A percentile compares a stretch with the other conserved stretches of the same genome.
Conservation (phyloP, 2,888 invertebrate genomes). For the Perdita meconis region DNA sequence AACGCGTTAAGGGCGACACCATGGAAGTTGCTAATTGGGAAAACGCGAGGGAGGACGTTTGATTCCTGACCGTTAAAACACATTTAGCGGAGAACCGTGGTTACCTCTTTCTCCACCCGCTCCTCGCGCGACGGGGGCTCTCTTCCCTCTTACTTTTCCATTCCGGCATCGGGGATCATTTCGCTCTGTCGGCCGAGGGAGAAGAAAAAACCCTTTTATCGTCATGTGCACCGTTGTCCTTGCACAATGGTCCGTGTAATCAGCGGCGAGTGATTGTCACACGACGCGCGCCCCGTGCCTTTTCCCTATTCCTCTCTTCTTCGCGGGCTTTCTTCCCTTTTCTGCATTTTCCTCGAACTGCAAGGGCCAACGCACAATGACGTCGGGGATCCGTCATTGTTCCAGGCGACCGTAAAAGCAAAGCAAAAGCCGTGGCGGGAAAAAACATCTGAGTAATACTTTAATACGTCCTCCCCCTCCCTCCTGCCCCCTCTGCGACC, state of each 20-base stretch:
- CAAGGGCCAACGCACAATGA: slow-evolving; percentile 73
- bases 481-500: slow-evolving; percentile 6
- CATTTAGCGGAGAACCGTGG: slow-evolving; percentile 6
- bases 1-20: too few species aligned
- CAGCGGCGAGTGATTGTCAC: slow-evolving; percentile 82
- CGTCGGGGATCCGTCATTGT: slow-evolving; percentile 79
- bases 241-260: slow-evolving; percentile 84
- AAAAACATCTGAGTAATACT: slow-evolving; percentile 76
- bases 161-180: slow-evolving; percentile 41
- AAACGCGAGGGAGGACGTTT: not conserved
- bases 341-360: slow-evolving; percentile 63
- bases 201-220: slow-evolving; percentile 54
- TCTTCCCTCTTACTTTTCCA: slow-evolving; percentile 3
- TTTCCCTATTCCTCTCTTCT: slow-evolving; percentile 35
- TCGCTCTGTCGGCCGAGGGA: slow-evolving; percentile 47
- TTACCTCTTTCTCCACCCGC: not conserved
- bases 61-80: slow-evolving; percentile 8
- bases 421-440: slow-evolving; percentile 64
- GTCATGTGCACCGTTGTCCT: slow-evolving; percentile 77
- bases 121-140: not conserved
- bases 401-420: slow-evolving; percentile 74
- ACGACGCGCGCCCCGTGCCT: slow-evolving; percentile 56
- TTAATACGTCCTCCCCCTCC: slow-evolving; percentile 73
- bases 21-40: not conserved
- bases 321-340: slow-evolving; percentile 50